Base-by-base conservation (phyloP, 2,113 vertebrate species). In the Amazona guildingii region DNA sequence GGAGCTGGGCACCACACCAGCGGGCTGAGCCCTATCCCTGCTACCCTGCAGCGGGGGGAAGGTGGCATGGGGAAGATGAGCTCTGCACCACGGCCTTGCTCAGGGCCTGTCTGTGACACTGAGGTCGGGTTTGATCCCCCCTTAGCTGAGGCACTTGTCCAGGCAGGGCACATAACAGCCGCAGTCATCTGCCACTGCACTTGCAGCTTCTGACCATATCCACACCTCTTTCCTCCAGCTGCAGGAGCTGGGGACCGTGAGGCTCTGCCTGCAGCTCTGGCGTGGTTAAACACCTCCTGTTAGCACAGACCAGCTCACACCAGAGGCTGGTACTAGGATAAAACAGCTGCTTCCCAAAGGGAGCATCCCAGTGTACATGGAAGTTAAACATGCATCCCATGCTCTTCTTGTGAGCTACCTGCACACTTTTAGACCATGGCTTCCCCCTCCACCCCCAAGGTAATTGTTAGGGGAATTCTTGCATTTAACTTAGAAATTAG, bases 391-490 rank as follows among this genome's bases (percentile, higher is more conserved):
- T 9, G 29, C 17, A 2, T 3, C 37, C 81, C 3, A 27, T 4
- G 2, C n/a, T 35, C 41, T 62, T 39, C 74, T 9, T 3, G 37
- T 13, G 9, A 10, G 33, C 27, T 6, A 2, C 0, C 0, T 14
- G 23, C 18, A 12, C 10, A 17, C 54, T 68, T 62, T 51, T 27
- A 73, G 63, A 68, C 19, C 54, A 23, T n/a, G 35, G 7, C 35
- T 69, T 79, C 5, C 4, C 19, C 9, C 23, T 0, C 11, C 27
- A 21, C 2, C 14, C 13, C 6, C 0, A 0, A 57, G 25, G 68
- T 78, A 67, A 55, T 87, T n/a, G 49, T 52, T 54, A 46, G 63
- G 44, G 59, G 39, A 51, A 70, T 37, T 91, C 89, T 55, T 62
- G 13, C 54, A 29, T 87, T 95, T 79, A 79, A 62, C 82, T 79